phyloP scores from a whole-genome alignment of 2,797 vertebrate species.

The Acanthurus leucopareius region DNA sequence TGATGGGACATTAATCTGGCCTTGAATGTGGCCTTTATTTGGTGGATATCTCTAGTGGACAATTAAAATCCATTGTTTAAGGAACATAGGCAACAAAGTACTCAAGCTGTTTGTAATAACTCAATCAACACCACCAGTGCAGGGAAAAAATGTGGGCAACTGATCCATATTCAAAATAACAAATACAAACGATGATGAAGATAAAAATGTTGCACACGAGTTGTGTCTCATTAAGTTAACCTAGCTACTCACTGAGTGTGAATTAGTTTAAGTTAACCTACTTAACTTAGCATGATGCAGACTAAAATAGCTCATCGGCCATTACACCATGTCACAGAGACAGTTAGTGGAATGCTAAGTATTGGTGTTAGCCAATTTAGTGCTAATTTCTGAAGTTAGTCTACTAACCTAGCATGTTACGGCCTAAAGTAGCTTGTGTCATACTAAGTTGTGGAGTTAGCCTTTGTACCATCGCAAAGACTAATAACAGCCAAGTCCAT shows the following conservation, averaged over 20 bases:
- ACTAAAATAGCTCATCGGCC: too few species aligned
- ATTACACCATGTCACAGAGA: too few species aligned
- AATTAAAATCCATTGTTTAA: not conserved
- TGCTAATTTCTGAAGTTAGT: not conserved
- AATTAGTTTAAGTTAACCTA: too few species aligned
- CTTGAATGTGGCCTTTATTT: conserved; percentile 1
- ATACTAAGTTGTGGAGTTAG: not conserved
- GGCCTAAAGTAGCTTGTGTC: not conserved
- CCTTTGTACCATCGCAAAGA: too few species aligned
- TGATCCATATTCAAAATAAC: not conserved
- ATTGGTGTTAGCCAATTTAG: too few species aligned
- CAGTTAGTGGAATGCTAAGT: too few species aligned
- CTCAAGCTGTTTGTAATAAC: not conserved
- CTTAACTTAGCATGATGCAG: too few species aligned
- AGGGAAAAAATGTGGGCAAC: too few species aligned
- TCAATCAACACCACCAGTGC: too few species aligned
- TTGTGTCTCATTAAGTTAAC: not conserved
- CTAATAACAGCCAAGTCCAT: too few species aligned
- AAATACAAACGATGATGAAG: not conserved
- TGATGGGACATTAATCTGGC: conserved; percentile 4
- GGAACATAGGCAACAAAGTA: not conserved
- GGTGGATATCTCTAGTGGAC: not conserved
- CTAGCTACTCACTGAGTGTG: too few species aligned
- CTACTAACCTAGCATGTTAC: too few species aligned
- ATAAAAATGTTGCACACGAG: not conserved